Conservation (phyloP, 2,797 vertebrate species). For the Myiothlypis chrysogaster region DNA sequence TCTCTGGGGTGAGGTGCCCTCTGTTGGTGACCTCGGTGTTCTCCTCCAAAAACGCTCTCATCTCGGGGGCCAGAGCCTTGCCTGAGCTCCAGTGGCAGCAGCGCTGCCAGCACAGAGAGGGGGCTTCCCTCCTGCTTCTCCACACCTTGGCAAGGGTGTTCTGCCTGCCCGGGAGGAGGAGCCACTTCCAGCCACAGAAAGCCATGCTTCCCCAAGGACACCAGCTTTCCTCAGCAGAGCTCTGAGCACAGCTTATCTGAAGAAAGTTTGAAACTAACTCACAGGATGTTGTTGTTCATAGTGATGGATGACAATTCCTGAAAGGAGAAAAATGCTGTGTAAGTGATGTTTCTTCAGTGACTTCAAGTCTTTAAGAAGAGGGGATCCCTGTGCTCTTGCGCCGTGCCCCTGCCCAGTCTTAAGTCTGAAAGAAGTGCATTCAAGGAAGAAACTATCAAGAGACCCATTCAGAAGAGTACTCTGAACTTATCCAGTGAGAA, state of each 20-base stretch:
- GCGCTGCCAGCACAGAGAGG: background rate
- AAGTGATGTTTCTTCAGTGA: background rate
- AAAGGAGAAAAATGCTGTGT: background rate
- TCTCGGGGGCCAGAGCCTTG: constrained; percentile 4
- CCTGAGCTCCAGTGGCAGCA: background rate
- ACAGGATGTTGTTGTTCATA: background rate
- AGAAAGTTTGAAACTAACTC: background rate
- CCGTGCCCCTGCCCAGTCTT: background rate
- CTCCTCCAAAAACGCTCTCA: constrained; percentile 80
- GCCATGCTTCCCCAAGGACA: constrained; percentile 6
- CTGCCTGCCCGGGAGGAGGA: background rate
- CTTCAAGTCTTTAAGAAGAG: background rate
- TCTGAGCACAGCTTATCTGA: background rate
- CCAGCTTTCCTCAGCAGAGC: background rate
- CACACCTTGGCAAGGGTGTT: background rate
- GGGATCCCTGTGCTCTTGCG: background rate
- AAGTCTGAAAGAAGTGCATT: background rate
- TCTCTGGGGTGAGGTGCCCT: constrained; percentile 86
- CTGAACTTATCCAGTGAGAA: background rate
- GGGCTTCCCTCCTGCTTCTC: background rate
- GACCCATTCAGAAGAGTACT: background rate
- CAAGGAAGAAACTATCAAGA: background rate
- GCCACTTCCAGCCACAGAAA: background rate
- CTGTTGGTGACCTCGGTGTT: constrained; percentile 85
- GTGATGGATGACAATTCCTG: background rate